Percentiles rank a stretch among this genome's conserved stretches.
These are phyloP conservation scores for Cryptomyrus ogoouensis DNA, from an alignment of 2,113 vertebrate genomes.

Conservation along the genomic window DNA sequence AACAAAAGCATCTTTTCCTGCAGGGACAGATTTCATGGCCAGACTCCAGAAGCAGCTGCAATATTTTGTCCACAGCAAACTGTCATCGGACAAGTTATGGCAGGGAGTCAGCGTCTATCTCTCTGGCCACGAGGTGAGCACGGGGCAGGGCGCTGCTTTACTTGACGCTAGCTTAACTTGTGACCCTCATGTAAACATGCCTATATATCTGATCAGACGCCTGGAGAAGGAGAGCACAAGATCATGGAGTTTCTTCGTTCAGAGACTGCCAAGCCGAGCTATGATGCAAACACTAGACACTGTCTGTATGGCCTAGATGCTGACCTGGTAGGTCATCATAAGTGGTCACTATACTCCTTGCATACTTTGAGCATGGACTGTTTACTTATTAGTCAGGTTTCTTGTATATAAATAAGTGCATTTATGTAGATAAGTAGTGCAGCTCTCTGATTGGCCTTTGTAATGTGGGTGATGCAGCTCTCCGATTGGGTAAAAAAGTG, in stretches of 20 bases:
- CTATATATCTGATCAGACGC: conserved; percentile 69
- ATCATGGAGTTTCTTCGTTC: conserved; percentile 99
- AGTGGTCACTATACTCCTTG: not conserved
- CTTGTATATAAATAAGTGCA: not conserved
- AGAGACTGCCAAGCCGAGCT: conserved; percentile 74
- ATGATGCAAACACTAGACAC: conserved; percentile 90
- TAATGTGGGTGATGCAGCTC: not conserved
- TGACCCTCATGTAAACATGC: not conserved
- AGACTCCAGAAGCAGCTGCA: conserved; percentile 92
- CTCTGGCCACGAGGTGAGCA: conserved; percentile 91
- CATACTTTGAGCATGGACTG: not conserved
- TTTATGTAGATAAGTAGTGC: not conserved
- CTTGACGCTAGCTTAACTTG: not conserved
- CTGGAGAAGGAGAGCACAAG: conserved; percentile 97
- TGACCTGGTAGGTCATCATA: conserved; percentile 75
- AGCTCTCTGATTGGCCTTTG: not conserved
- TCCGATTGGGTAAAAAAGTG: not conserved
- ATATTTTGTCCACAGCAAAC: conserved; percentile 95
- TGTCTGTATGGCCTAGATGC: conserved; percentile 97
- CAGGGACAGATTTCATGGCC: conserved; percentile 97
- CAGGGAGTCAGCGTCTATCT: conserved; percentile 85
- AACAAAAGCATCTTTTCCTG: conserved; percentile 13
- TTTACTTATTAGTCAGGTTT: not conserved
- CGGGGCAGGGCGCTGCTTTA: too few relatives aligned
- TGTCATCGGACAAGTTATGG: conserved; percentile 90